Base-by-base conservation (phyloP, 2,888 invertebrate genomes). In the Chloromyia formosa region DNA sequence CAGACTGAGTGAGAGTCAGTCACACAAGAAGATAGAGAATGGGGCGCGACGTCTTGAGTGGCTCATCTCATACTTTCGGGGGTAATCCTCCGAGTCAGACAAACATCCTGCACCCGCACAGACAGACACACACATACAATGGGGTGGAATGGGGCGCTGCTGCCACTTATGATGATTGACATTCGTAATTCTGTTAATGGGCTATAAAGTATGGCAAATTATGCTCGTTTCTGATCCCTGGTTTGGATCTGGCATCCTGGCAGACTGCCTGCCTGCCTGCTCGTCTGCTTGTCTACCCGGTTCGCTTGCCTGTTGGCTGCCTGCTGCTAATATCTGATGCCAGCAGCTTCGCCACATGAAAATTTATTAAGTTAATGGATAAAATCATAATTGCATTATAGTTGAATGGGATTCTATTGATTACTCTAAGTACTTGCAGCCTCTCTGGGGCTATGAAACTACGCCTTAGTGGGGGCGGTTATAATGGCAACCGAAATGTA, bases 111-210 rank as follows among this genome's bases (percentile, higher is more conserved):
- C 7, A 4, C 3, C 7, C 7, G 27, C 7, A 35, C 3, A 35
- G 16, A 56, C 10, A 56, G 1, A 56, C 60, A 23, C 60, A 74
- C 73, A 77, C 77, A 76, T 7, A 35, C 77, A 78, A 79, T 78
- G 75, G 77, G 77, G 2, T 35, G 27, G 79, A 78, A 78, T 77
- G 77, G 78, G 80, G 78, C 27, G 27, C 27, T 35, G 7, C 78
- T 79, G 79, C 80, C 80, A 80, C 80, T 80, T 80, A 80, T 79
- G 79, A 80, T 80, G 80, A 80, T 80, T 80, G 80, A 80, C 80
- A 80, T 80, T 80, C 78, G 79, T 80, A 80, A 80, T 79, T 79
- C 80, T 80, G 79, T 80, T 80, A 80, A 80, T 80, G 80, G 79
- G 79, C 80, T 79, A 80, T 80, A 80, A 80, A 79, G 79, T 80